Conservation (phyloP, 2,113 vertebrate species). For the Morone saxatilis region DNA sequence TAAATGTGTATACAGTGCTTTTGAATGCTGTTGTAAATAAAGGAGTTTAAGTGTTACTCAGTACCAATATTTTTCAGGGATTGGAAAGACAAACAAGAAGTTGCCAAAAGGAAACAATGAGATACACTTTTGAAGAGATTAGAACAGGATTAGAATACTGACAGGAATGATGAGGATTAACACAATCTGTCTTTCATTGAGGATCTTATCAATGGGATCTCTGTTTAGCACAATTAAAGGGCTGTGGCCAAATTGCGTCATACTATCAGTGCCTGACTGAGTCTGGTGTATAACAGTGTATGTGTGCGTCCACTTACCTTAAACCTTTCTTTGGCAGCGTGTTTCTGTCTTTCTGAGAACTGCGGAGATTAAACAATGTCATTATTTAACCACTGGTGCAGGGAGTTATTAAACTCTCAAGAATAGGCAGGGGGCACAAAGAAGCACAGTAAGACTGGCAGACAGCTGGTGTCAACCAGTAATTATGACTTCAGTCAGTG, state of each 20-base stretch:
- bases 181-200: constrained; percentile 12
- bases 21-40: background rate
- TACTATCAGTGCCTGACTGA: constrained; percentile 9
- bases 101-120: background rate
- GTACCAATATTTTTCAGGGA: background rate
- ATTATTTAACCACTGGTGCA: constrained; percentile 63
- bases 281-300: background rate
- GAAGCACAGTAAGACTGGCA: constrained; percentile 56
- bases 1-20: too few species aligned
- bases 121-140: constrained; percentile 13
- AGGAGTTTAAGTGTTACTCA: background rate
- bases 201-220: constrained; percentile 5
- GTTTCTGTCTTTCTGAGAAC: constrained; percentile 92
- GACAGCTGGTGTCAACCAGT: constrained; percentile 60
- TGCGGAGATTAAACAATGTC: constrained; percentile 81
- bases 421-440: constrained; percentile 59
- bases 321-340: constrained; percentile 96
- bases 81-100: background rate
- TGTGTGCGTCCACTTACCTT: constrained; percentile 84
- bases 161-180: constrained; percentile 29
- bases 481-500: constrained; percentile 70
- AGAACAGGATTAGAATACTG: background rate
- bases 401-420: constrained; percentile 68
- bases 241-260: background rate
- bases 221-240: constrained; percentile 11